Evolutionary conservation across 2,113 vertebrate genomes (phyloP), one percentile per base, ranked within the genome.

Genomic region (Haplotaxodon microlepis): DNA sequence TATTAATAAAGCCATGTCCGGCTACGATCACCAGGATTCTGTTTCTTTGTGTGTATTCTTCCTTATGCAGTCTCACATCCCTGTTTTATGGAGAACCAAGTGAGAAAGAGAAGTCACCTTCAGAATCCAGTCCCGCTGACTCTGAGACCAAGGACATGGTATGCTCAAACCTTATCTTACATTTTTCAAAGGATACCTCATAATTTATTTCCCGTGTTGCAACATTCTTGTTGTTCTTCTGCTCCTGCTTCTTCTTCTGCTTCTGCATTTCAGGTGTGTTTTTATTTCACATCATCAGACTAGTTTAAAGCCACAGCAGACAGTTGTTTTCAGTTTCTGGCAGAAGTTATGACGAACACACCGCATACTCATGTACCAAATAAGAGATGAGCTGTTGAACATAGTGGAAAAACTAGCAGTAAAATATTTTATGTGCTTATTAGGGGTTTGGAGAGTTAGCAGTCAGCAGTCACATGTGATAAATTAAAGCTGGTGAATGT

Each of bases 11-110:
- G 16, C 63, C 4, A 4, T 36, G 11, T 82, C 71, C 73, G 5
- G n/a, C 59, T 34, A 47, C 3, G 3, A 27, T 86, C 42, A 51
- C 7, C 80, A 14, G 27, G 45, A 40, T 51, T 53, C 2, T 83
- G 5, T 87, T 59, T 69, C 9, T 84, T 38, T 80, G 24, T 84
- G 38, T 81, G 7, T 86, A 1, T 84, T 57, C 38, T 84, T 66
- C n/a, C 36, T 50, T 10, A 82, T 38, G 31, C 94, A 99, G 98
- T 93, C 93, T 99, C 91, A 98, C 98, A 0, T 99, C 98, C 0
- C 96, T 99, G 89, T 98, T 99, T 96, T 99, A 99, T 0, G 98
- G 98, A 88, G 98, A 99, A 92, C 97, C 97, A 51, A 99, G 97
- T 0, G 98, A 99, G 94, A 99, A 99, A 87, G 98, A 98, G 95